These are phyloP conservation scores for Druceiella hillmani DNA, from an alignment of 2,888 invertebrate genomes.

Conservation along the genomic window DNA sequence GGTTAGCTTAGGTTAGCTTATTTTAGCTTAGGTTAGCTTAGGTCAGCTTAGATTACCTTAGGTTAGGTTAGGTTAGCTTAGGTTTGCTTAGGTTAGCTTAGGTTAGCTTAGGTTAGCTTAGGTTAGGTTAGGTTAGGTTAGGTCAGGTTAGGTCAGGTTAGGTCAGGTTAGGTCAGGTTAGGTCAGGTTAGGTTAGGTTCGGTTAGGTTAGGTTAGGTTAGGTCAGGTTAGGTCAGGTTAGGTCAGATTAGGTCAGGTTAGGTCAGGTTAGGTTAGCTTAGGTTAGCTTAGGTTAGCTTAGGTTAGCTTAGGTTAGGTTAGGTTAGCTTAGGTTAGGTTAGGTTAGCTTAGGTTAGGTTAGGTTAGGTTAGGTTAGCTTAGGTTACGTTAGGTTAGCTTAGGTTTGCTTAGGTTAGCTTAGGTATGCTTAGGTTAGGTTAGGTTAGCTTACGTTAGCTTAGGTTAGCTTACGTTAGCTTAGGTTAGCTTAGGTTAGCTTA, in stretches of 20 bases:
- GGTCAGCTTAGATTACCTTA: slow-evolving; percentile 15
- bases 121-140: slow-evolving; percentile 16
- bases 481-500: too few species aligned
- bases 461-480: too few species aligned
- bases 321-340: slow-evolving; percentile 12
- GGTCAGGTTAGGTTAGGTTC: slow-evolving; percentile 17
- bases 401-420: slow-evolving; percentile 16
- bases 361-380: slow-evolving; percentile 13
- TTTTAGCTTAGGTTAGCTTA: slow-evolving; percentile 14
- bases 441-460: not conserved
- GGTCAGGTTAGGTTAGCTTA: slow-evolving; percentile 12
- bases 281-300: slow-evolving; percentile 10
- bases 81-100: slow-evolving; percentile 16
- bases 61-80: slow-evolving; percentile 14
- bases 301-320: slow-evolving; percentile 13
- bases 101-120: slow-evolving; percentile 16
- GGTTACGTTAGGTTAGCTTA: slow-evolving; percentile 17
- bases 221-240: slow-evolving; percentile 14
- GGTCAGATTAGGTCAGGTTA: slow-evolving; percentile 8
- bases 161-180: slow-evolving; percentile 16
- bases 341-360: slow-evolving; percentile 11
- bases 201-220: slow-evolving; percentile 14
- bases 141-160: slow-evolving; percentile 15
- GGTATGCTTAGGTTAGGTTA: slow-evolving; percentile 9
- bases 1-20: slow-evolving; percentile 15